These are phyloP conservation scores for Origma solitaria DNA, from an alignment of 2,113 vertebrate genomes.

Conservation along the genomic window DNA sequence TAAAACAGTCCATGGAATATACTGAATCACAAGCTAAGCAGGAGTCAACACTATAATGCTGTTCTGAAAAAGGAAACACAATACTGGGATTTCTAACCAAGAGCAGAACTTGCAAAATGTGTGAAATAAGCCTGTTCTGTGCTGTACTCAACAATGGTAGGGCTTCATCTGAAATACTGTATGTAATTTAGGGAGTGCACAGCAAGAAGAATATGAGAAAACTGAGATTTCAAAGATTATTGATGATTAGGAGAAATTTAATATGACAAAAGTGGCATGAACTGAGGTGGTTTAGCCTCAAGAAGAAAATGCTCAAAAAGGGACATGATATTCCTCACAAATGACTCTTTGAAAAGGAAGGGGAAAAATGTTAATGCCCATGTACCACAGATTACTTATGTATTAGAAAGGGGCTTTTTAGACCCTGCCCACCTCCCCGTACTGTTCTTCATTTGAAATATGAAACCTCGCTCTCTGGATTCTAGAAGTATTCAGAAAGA, in stretches of 20 bases:
- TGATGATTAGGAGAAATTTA: neutral
- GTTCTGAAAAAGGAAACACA: conserved; percentile 1
- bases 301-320: neutral
- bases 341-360: neutral
- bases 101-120: neutral
- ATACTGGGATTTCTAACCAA: neutral
- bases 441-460: neutral
- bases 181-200: neutral
- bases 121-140: neutral
- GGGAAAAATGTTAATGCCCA: neutral
- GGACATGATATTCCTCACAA: neutral
- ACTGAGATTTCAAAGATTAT: neutral
- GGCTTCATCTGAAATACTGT: neutral
- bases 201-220: neutral
- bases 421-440: neutral
- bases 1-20: neutral
- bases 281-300: neutral
- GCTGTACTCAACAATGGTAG: neutral
- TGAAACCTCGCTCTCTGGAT: neutral
- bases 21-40: neutral
- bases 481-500: neutral
- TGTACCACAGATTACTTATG: neutral
- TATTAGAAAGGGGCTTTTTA: neutral
- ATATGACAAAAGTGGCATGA: neutral
- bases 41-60: neutral